Conservation (phyloP, 2,797 vertebrate genomes). For the Cossypha polioptera region DNA sequence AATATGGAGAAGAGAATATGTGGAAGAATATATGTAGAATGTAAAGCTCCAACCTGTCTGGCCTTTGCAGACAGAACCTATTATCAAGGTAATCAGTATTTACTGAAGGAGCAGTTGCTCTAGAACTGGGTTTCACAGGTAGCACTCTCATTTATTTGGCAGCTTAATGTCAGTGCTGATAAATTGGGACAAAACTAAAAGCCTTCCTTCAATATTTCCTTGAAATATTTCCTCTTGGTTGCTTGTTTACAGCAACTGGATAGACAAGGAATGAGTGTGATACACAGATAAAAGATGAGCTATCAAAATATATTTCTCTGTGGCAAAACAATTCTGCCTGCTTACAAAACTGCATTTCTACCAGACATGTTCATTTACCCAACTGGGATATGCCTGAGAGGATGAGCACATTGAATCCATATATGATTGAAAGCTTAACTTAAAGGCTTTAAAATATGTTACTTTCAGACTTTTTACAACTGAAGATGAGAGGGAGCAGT, state of each 20-base stretch:
- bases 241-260: neutral
- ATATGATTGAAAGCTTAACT: neutral
- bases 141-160: neutral
- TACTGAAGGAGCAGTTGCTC: conserved; percentile 17
- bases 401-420: neutral
- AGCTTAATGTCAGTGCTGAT: neutral
- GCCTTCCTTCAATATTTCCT: neutral
- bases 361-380: neutral
- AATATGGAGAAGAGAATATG: neutral
- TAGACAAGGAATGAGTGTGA: neutral
- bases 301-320: neutral
- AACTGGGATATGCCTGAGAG: neutral
- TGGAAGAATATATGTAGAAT: neutral
- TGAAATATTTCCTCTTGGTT: neutral
- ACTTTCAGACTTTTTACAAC: neutral
- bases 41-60: neutral
- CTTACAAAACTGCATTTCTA: neutral
- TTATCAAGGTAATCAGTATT: conserved; percentile 13
- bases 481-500: neutral
- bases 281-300: neutral
- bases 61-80: neutral
- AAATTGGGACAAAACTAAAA: neutral
- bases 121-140: neutral
- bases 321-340: neutral
- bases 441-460: neutral